A percentile compares a stretch with the other conserved stretches of the same genome.
phyloP scores from a whole-genome alignment of 2,797 vertebrate species.

The Smutsia temminckii region DNA sequence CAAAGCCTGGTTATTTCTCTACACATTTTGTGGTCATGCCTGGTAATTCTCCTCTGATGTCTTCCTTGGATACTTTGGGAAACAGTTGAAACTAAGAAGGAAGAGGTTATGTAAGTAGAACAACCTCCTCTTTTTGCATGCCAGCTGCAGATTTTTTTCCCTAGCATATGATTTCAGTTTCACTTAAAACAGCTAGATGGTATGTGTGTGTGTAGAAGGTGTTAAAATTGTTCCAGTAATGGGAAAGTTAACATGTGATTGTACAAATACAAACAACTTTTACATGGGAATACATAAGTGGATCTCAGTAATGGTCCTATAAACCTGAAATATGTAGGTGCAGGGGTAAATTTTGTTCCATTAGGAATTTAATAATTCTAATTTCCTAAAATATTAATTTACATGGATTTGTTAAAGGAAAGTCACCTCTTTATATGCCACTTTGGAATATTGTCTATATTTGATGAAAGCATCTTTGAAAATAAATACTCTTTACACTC shows the following conservation, averaged over 20 bases:
- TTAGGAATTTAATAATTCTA: constrained; percentile 46
- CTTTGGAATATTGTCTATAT: constrained; percentile 23
- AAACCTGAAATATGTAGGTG: constrained; percentile 4
- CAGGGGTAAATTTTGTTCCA: constrained; percentile 17
- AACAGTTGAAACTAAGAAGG: constrained; percentile 4
- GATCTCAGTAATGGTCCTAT: not conserved
- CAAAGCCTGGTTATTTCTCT: not conserved
- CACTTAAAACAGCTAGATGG: constrained; percentile 23
- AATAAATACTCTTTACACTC: constrained; percentile 36
- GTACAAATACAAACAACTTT: constrained; percentile 38
- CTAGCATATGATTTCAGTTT: not conserved
- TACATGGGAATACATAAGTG: not conserved
- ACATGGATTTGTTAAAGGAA: constrained; percentile 39
- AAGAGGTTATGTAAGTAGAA: not conserved
- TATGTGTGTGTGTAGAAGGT: not conserved
- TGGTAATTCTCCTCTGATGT: constrained; percentile 1
- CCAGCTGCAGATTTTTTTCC: not conserved
- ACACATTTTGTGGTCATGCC: not conserved
- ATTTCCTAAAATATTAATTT: constrained; percentile 49
- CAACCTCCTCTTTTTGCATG: not conserved
- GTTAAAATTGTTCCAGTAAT: constrained; percentile 13
- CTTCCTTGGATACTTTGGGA: not conserved
- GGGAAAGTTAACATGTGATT: constrained; percentile 29
- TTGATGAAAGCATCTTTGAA: constrained; percentile 49
- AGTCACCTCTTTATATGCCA: constrained; percentile 14